Percentiles rank a stretch among this genome's conserved stretches.
Conservation (phyloP, 2,888 invertebrate species). For the Pollenia angustigena region DNA sequence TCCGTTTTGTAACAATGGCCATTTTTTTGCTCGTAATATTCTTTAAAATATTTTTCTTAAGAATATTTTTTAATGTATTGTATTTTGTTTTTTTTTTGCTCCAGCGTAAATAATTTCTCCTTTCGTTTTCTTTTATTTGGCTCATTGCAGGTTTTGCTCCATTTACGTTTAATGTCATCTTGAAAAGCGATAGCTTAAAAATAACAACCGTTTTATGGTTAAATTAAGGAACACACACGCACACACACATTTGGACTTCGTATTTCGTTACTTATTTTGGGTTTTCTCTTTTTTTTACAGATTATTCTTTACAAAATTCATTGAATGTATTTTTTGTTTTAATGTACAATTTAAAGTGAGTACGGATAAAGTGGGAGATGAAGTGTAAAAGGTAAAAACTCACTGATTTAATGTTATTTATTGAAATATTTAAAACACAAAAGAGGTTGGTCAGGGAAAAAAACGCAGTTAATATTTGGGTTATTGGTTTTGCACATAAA, state of each 20-base stretch:
- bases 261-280: not conserved
- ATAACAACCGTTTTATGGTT: slow-evolving; percentile 64
- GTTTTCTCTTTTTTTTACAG: not conserved
- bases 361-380: not conserved
- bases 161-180: slow-evolving; percentile 70
- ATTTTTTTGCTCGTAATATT: slow-evolving; percentile 28
- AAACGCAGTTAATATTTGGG: not conserved
- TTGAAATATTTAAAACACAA: not conserved
- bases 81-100: slow-evolving; percentile 16
- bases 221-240: slow-evolving; percentile 38
- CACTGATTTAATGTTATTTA: slow-evolving; percentile 8
- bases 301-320: not conserved
- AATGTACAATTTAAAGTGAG: slow-evolving; percentile 7
- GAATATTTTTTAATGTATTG: not conserved
- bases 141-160: slow-evolving; percentile 67
- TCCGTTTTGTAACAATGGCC: slow-evolving; percentile 38
- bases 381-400: slow-evolving; percentile 29
- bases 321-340: slow-evolving; percentile 6
- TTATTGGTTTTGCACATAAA: not conserved
- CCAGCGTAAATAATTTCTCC: not conserved
- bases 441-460: not conserved
- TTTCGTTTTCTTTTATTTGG: slow-evolving; percentile 23
- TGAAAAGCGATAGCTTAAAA: slow-evolving; percentile 61
- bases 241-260: not conserved
- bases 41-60: slow-evolving; percentile 27